phyloP scores from a whole-genome alignment of 2,888 invertebrate genomes.

The Leucoma salicis region DNA sequence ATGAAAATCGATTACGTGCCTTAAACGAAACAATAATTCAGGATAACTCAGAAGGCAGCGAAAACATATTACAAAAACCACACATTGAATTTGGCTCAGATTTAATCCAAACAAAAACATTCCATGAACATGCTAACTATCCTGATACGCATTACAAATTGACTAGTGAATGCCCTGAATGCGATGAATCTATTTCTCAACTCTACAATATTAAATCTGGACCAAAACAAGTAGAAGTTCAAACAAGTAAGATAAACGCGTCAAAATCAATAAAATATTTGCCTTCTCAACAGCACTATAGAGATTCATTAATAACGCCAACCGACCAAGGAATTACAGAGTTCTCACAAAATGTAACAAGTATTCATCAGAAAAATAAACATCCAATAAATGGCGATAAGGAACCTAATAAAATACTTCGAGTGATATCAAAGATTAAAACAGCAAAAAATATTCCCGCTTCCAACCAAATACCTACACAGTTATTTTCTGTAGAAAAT shows the following conservation, averaged over 20 bases:
- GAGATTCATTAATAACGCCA: background rate
- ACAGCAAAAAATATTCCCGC: background rate
- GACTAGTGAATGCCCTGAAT: background rate
- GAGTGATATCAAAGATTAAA: background rate
- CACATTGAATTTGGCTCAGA: background rate
- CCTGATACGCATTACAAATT: background rate
- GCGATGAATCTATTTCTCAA: background rate
- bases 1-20: background rate
- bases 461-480: background rate
- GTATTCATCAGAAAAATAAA: background rate
- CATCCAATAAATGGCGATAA: background rate
- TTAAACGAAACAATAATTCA: background rate
- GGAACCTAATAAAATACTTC: background rate
- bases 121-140: background rate
- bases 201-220: background rate
- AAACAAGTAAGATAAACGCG: too few relatives aligned
- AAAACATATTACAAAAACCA: background rate
- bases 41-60: background rate
- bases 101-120: background rate
- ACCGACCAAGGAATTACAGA: background rate
- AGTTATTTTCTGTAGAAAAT: slow-evolving; percentile 3
- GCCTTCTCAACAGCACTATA: background rate
- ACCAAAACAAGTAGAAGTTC: background rate
- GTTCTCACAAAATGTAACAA: background rate
- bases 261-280: background rate